Evolutionary conservation across 2,113 vertebrate genomes (phyloP).

Genomic region (Spea bombifrons): DNA sequence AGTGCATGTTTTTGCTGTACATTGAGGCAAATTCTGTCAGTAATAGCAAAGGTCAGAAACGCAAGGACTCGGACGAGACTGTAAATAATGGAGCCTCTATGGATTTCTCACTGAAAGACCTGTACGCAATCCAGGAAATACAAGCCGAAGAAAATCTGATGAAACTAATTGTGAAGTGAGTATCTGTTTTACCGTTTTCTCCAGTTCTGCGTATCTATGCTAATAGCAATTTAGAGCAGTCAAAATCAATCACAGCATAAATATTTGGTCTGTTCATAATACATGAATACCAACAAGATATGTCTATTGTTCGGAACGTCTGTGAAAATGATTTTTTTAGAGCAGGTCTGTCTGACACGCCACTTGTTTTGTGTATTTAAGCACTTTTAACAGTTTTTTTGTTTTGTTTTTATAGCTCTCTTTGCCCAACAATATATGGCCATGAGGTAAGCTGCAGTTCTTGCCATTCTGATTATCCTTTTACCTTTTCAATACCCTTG

Average conservation of each 20-base stretch:
- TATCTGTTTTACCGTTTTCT: constrained; percentile 54
- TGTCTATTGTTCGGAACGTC: no score
- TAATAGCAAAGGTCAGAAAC: constrained; percentile 87
- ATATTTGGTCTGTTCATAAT: no score
- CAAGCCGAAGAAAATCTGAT: constrained; percentile 88
- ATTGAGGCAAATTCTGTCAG: constrained; percentile 92
- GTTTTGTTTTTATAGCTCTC: constrained; percentile 75
- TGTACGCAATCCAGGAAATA: constrained; percentile 95
- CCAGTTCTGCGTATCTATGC: no score
- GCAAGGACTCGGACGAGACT: constrained; percentile 66
- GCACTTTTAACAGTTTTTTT: no score
- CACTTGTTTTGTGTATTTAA: no score
- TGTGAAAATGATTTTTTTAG: no score
- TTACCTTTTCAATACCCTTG: no score
- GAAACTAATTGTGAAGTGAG: constrained; percentile 75
- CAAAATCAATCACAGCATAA: no score
- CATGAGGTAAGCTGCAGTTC: constrained; percentile 78
- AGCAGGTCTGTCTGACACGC: no score
- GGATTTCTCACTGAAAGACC: constrained; percentile 93
- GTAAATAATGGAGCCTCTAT: constrained; percentile 65
- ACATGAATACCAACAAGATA: no score
- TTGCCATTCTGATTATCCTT: not conserved
- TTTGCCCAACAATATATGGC: constrained; percentile 94
- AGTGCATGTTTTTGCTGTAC: constrained; percentile 95
- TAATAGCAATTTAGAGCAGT: no score